Conservation (phyloP, 2,888 invertebrate genomes). For the Metopia argyrocephala region DNA sequence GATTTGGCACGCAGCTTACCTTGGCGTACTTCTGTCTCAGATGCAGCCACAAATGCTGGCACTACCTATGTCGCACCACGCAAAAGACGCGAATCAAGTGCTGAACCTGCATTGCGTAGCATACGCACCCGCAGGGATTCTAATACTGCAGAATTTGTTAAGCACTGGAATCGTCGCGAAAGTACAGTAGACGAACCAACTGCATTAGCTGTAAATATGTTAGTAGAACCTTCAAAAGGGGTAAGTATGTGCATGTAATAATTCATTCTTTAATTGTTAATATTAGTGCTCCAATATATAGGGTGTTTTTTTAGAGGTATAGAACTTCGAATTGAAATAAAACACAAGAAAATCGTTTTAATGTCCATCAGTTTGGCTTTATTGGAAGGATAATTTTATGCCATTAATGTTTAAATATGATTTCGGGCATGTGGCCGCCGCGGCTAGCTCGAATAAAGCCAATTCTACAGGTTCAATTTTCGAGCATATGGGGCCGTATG, state of each 20-base stretch:
- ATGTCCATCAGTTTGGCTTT: too few species aligned
- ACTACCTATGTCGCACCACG: conserved; percentile 80
- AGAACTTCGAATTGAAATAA: too few species aligned
- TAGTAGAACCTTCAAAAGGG: conserved; percentile 67
- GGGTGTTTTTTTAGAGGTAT: too few species aligned
- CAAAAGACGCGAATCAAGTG: conserved; percentile 92
- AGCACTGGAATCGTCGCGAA: conserved; percentile 85
- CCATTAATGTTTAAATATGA: too few species aligned
- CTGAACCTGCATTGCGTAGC: conserved; percentile 90
- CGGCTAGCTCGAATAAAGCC: too few species aligned
- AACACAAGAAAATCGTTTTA: too few species aligned
- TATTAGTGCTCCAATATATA: too few species aligned
- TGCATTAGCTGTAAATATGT: conserved; percentile 66
- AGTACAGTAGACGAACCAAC: conserved; percentile 78
- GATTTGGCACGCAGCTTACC: conserved; percentile 91
- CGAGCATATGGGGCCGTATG: too few species aligned
- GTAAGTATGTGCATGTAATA: conserved; percentile 24
- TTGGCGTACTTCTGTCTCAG: conserved; percentile 85
- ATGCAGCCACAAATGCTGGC: conserved; percentile 77
- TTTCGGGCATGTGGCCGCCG: too few species aligned
- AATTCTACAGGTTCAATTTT: too few species aligned
- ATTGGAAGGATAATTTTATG: too few species aligned
- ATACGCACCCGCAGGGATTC: conserved; percentile 87
- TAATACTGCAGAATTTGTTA: conserved; percentile 86
- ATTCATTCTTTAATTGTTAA: not conserved